A percentile compares a stretch with the other conserved stretches of the same genome.
phyloP scores from a whole-genome alignment of 2,797 vertebrate species.

The Pipistrellus nathusii region DNA sequence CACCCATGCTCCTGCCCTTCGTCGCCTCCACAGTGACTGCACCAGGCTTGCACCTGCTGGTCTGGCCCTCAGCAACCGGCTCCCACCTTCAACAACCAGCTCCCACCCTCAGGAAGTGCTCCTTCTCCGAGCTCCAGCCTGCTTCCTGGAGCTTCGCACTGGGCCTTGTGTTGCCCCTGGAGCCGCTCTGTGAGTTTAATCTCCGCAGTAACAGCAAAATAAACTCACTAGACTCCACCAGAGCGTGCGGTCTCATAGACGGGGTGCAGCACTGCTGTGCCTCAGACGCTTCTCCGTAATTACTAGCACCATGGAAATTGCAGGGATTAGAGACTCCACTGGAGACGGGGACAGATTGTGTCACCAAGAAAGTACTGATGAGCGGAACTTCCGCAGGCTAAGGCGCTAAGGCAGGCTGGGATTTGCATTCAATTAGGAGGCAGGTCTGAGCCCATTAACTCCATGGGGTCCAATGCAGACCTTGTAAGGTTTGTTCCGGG shows the following conservation, averaged over 20 bases:
- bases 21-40: fast-evolving
- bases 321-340: conserved; percentile 80
- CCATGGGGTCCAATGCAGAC: background rate
- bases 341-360: conserved; percentile 70
- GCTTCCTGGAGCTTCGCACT: background rate
- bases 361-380: conserved; percentile 79
- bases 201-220: conserved; percentile 30
- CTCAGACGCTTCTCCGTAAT: conserved; percentile 72
- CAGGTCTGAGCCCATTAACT: background rate
- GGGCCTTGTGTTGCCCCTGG: background rate
- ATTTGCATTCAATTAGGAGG: conserved; percentile 84
- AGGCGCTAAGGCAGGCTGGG: conserved; percentile 56
- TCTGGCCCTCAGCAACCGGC: background rate
- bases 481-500: background rate
- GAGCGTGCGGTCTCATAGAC: conserved; percentile 35
- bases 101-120: background rate
- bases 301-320: conserved; percentile 79
- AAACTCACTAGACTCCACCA: conserved; percentile 39
- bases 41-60: background rate
- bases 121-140: background rate
- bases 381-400: conserved; percentile 68
- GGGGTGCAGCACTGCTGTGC: conserved; percentile 5
- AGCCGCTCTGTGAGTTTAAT: background rate
- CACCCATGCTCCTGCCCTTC: background rate
- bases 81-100: background rate